Evolutionary conservation across 2,113 vertebrate species (phyloP), one percentile per base, ranked within the genome.

Genomic region (Cacatua alba): DNA sequence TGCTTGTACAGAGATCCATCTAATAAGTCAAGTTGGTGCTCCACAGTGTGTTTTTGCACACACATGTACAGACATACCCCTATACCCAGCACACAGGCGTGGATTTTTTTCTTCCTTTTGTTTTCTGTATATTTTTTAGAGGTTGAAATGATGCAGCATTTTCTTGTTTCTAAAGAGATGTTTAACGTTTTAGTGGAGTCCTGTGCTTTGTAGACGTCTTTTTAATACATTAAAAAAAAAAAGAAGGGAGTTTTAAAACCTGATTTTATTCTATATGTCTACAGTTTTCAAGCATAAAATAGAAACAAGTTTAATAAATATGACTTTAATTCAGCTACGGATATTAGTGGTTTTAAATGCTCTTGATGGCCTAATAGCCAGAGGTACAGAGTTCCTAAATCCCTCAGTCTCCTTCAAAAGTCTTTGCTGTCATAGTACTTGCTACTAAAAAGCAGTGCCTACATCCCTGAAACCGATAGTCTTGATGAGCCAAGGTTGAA

Each of bases 31-130:
- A 21, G 10, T 26, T 44, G 17, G 19, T 70, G 5, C 31, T 55
- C 43, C 29, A 24, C 24, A 26, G 29, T 8, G 15, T 49, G 44
- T 35, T 24, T 33, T 39, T 52, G 52, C 31, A 10, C 41, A 15
- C 11, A 3, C 7, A 9, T 0, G 0, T 29, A 18, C 43, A 43
- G 9, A 48, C 0, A 1, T 55, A 33, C 11, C 24, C 31, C 21
- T n/a, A 4, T 6, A 35, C 8, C 12, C 71, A 82, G 33, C 25
- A 53, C 3, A 3, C 23, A 65, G 53, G 13, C 14, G 9, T 17
- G 51, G 43, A 11, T 37, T 71, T 49, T 80, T 70, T 85, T 35
- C 71, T 79, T 51, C 23, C 23, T 68, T 2, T 59, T 86, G 7
- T 16, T 84, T 82, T 43, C 26, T 24, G 11, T 81, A 1, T 55